Conservation (phyloP, 2,797 vertebrate species). For the Falco naumanni region DNA sequence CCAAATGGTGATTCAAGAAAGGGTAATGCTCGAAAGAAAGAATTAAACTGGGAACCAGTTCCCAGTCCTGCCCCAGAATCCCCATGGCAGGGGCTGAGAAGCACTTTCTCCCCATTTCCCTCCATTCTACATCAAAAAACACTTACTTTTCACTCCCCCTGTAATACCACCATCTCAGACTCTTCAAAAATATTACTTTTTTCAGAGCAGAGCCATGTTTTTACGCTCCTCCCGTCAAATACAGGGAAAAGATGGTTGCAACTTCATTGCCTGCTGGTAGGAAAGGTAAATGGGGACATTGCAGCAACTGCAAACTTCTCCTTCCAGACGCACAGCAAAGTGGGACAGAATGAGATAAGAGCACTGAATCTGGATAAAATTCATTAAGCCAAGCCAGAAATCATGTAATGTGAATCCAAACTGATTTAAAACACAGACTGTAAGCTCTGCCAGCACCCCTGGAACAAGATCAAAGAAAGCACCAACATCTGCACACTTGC, state of each 20-base stretch:
- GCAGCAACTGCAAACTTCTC: background rate
- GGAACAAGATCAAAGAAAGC: background rate
- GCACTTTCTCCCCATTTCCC: background rate
- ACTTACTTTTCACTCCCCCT: background rate
- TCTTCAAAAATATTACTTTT: background rate
- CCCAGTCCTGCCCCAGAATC: background rate
- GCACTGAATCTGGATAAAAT: background rate
- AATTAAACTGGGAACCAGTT: background rate
- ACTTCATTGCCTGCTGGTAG: background rate
- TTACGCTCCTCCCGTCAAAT: background rate
- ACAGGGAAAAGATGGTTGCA: background rate
- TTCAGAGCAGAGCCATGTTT: background rate
- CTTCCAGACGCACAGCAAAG: background rate
- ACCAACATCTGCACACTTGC: background rate
- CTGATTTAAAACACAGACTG: background rate
- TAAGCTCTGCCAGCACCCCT: background rate
- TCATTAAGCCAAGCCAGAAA: background rate
- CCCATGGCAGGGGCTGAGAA: background rate
- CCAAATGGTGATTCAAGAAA: background rate
- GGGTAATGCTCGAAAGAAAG: background rate
- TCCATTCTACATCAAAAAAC: background rate
- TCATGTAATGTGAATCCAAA: background rate
- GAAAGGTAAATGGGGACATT: background rate
- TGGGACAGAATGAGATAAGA: background rate
- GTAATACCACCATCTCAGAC: background rate